These are phyloP conservation scores for Cryptocephalus moraei DNA, from an alignment of 2,888 invertebrate genomes.

Conservation along the genomic window DNA sequence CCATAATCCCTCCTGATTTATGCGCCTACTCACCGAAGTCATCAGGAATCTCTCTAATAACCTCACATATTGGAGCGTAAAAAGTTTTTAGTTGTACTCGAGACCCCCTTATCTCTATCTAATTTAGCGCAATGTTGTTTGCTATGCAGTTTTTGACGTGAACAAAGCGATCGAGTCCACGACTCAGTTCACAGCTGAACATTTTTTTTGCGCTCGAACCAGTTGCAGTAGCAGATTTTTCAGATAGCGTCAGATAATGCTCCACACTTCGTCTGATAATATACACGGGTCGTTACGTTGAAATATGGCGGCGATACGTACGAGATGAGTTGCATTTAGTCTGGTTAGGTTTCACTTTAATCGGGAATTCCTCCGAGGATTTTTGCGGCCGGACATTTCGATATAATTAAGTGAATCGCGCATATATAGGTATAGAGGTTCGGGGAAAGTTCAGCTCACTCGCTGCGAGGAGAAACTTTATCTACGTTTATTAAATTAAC, in stretches of 20 bases:
- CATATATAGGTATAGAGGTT: no score
- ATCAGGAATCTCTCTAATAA: conserved; percentile 16
- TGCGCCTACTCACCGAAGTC: conserved; percentile 7
- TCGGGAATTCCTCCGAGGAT: no score
- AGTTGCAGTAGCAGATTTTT: conserved; percentile 31
- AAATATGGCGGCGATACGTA: conserved; percentile 29
- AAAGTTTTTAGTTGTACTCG: conserved; percentile 12
- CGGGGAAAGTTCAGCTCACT: no score
- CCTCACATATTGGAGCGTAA: conserved; percentile 10
- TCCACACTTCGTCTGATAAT: conserved; percentile 15
- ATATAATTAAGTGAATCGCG: no score
- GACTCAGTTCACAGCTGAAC: conserved; percentile 19
- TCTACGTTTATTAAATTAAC: no score
- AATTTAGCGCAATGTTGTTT: conserved; percentile 29
- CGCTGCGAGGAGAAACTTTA: no score
- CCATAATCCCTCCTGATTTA: conserved; percentile 10
- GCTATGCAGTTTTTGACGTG: conserved; percentile 31
- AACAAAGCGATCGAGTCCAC: conserved; percentile 28
- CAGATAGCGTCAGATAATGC: conserved; percentile 21
- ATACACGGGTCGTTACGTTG: conserved; percentile 25
- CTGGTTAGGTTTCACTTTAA: not conserved
- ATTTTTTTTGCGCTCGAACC: conserved; percentile 21
- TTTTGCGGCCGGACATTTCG: no score
- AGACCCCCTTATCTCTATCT: conserved; percentile 24
- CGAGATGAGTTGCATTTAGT: conserved; percentile 20